Conservation (phyloP, 2,888 invertebrate genomes). For the Chrysomela aeneicollis region DNA sequence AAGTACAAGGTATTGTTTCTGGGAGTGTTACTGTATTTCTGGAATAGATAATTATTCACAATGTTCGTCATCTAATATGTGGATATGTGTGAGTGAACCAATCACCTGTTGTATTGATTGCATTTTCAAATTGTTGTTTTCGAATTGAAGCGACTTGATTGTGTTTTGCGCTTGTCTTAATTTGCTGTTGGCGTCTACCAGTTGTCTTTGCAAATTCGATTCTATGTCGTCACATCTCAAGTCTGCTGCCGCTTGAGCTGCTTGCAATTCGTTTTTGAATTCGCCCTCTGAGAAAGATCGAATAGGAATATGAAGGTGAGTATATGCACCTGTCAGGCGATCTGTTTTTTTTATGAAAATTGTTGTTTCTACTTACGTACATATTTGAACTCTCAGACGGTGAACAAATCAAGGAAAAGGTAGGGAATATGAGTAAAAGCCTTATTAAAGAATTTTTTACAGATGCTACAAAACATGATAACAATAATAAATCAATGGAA, state of each 20-base stretch:
- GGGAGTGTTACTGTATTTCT: background rate
- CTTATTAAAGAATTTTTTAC: too few relatives aligned
- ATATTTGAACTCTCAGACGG: too few relatives aligned
- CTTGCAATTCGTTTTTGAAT: conserved; percentile 39
- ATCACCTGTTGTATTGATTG: conserved; percentile 26
- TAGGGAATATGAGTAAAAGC: too few relatives aligned
- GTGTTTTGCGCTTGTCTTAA: conserved; percentile 36
- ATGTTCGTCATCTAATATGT: background rate
- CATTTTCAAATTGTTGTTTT: conserved; percentile 36
- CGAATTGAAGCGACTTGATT: conserved; percentile 32
- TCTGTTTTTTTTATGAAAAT: too few relatives aligned
- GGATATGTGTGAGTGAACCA: background rate
- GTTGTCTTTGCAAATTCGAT: conserved; percentile 36
- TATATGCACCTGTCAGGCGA: background rate
- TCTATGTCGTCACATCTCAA: conserved; percentile 42
- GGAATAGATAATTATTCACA: background rate
- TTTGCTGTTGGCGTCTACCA: conserved; percentile 38
- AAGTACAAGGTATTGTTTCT: background rate
- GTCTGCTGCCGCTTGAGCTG: conserved; percentile 35
- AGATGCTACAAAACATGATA: too few relatives aligned
- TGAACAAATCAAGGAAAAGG: too few relatives aligned
- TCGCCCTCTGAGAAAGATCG: conserved; percentile 31
- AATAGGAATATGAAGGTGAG: background rate
- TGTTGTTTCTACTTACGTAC: too few relatives aligned
- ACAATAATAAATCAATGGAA: too few relatives aligned